Conservation (phyloP, 2,113 vertebrate genomes). For the Rhinoderma darwinii region DNA sequence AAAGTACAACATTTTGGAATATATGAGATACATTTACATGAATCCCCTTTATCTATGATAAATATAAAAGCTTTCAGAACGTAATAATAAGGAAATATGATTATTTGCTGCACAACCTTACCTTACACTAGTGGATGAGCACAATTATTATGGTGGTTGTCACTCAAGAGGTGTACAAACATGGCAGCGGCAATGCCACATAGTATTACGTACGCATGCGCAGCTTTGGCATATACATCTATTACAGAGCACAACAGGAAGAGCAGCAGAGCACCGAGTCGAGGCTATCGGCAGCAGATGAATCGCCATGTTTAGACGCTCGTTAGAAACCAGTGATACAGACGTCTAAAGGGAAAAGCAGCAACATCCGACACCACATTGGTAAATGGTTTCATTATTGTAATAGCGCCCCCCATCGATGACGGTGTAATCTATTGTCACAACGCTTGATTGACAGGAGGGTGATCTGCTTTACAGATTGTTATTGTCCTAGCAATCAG, state of each 20-base stretch:
- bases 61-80: too few species aligned
- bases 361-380: not conserved
- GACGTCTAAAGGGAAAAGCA: not conserved
- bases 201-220: not conserved
- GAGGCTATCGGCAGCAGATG: not conserved
- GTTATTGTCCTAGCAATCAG: too few species aligned
- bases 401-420: not conserved
- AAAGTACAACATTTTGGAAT: too few species aligned
- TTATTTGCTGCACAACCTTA: not conserved
- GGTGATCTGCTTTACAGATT: not conserved
- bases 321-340: not conserved
- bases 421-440: not conserved
- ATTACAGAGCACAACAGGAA: not conserved
- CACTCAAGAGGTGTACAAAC: not conserved
- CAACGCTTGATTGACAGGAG: not conserved
- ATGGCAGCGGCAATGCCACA: not conserved
- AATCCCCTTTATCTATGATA: too few species aligned
- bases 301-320: constrained; percentile 40
- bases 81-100: not conserved
- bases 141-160: not conserved
- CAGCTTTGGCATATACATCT: not conserved
- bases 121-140: too few species aligned
- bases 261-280: constrained; percentile 4
- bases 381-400: not conserved
- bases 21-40: too few species aligned